Evolutionary conservation across 2,113 vertebrate genomes (phyloP), one percentile per base, ranked within the genome.

Genomic region (Peromyscus polionotus): DNA sequence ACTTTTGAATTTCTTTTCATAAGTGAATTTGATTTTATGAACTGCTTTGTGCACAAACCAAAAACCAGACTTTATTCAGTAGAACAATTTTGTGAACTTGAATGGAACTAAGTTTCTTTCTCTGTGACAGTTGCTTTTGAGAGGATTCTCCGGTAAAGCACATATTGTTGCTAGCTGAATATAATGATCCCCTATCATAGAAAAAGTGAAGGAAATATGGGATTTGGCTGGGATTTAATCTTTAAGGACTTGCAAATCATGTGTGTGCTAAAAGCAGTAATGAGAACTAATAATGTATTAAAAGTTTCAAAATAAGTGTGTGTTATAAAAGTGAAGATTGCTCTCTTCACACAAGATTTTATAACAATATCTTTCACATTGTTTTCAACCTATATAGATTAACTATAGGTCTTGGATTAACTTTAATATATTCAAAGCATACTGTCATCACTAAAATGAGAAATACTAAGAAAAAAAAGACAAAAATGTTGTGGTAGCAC

Each of bases 1-100:
- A 7, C 65, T 96, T 88, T 97, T 51, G 54, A 75, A 39, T 94
- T 79, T 22, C 65, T 7, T 92, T 94, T 86, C 88, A 91, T 39
- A 80, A 83, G 70, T 92, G 92, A 81, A 97, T 97, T 91, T 65
- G 20, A 68, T 84, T 97, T 95, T 97, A 83, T 92, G 75, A 98
- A 19, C 31, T 85, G 45, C 42, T 91, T 94, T 67, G 75, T 92
- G 90, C 42, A 77, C 17, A 95, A 39, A 85, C n/a, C 61, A 33
- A 86, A 96, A 97, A 45, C 22, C 59, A n/a, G 4, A n/a, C 33
- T 92, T 95, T 94, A 88, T 63, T 97, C 80, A 7, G 95, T 97
- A 96, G 84, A 77, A 19, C 42, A 68, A 86, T 95, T 97, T 75
- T 65, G 42, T 91, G 68, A 93, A 92, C n/a, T 97, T 95, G 73